Evolutionary conservation across 2,797 vertebrate genomes (phyloP), one percentile per base, ranked within the genome.

Genomic region (Pseudochirops corinnae): DNA sequence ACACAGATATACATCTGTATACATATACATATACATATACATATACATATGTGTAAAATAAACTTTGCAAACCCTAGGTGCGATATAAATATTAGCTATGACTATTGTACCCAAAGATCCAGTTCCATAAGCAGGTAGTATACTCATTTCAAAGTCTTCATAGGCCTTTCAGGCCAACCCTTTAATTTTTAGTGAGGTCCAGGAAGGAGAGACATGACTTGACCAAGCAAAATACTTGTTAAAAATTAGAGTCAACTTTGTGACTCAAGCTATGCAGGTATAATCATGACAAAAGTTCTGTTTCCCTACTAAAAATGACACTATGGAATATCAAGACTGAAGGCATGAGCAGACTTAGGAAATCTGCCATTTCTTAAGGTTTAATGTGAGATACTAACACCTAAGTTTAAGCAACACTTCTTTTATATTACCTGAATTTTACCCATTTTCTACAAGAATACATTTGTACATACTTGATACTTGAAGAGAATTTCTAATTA

Each of bases 1-100:
- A 55, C 10, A 55, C 1, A 56, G 5, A 18, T 56, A 56, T 24
- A 18, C 0, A 56, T 0, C 0, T 56, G 24, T 21, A 5, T 5
- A 56, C 1, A 56, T 16, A 56, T 18, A 21, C 18, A 56, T 18
- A 56, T 18, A 24, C 5, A 62, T 31, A 62, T 11, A 33, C 60
- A 62, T 10, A 60, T 7, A 29, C 7, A 58, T 9, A 53, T 9
- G n/a, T n/a, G n/a, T n/a, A n/a, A 55, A 7, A 55, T 11, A 55
- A 11, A 55, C 29, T 60, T 60, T 33, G 33, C 16, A 4, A 87
- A 46, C 24, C 21, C 13, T 50, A 87, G 24, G 39, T 26, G 7
- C 9, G 24, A 87, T 50, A 87, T 87, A 87, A 87, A 87, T 87
- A 50, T 87, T 50, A 87, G 74, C 10, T 50, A 50, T 26, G 26